Percentiles rank a stretch among this genome's conserved stretches.
Conservation (phyloP, 2,888 invertebrate species). For the Drosophila trichaetosa region DNA sequence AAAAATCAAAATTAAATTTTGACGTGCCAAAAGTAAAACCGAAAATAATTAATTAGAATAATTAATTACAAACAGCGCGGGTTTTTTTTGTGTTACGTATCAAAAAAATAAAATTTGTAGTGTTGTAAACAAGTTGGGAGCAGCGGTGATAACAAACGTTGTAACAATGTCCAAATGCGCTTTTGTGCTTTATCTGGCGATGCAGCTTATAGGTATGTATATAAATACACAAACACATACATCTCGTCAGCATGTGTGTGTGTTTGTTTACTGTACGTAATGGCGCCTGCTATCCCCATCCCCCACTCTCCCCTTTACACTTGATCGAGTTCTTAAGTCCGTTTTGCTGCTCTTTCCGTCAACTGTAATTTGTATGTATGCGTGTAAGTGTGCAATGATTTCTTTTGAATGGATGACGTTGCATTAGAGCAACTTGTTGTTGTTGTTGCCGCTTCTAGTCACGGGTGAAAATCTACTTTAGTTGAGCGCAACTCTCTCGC, state of each 20-base stretch:
- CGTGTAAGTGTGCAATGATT: slow-evolving; percentile 49
- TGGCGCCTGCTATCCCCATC: slow-evolving; percentile 31
- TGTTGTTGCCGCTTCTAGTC: slow-evolving; percentile 30
- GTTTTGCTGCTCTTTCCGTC: slow-evolving; percentile 32
- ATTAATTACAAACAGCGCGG: slow-evolving; percentile 29
- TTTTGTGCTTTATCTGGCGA: slow-evolving; percentile 65
- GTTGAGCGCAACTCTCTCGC: slow-evolving; percentile 38
- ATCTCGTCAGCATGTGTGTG: slow-evolving; percentile 3
- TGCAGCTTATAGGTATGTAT: slow-evolving; percentile 71
- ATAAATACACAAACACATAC: slow-evolving; percentile 25
- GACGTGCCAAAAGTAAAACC: slow-evolving; percentile 60
- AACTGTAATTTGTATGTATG: slow-evolving; percentile 16
- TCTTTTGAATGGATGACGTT: slow-evolving; percentile 71
- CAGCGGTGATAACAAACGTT: slow-evolving; percentile 42
- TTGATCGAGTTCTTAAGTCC: slow-evolving; percentile 34
- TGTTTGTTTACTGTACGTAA: slow-evolving; percentile 20
- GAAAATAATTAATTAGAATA: slow-evolving; percentile 14
- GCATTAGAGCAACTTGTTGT: slow-evolving; percentile 76
- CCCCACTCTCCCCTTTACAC: slow-evolving; percentile 8
- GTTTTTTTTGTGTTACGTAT: slow-evolving; percentile 57
- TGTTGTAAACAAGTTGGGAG: slow-evolving; percentile 61
- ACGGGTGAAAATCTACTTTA: slow-evolving; percentile 46
- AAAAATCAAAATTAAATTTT: slow-evolving; percentile 19
- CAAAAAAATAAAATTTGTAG: slow-evolving; percentile 23
- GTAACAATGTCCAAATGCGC: slow-evolving; percentile 59